Evolutionary conservation across 1,140 invertebrate species (phyloP).

Genomic region (Drosophila baimaii): DNA sequence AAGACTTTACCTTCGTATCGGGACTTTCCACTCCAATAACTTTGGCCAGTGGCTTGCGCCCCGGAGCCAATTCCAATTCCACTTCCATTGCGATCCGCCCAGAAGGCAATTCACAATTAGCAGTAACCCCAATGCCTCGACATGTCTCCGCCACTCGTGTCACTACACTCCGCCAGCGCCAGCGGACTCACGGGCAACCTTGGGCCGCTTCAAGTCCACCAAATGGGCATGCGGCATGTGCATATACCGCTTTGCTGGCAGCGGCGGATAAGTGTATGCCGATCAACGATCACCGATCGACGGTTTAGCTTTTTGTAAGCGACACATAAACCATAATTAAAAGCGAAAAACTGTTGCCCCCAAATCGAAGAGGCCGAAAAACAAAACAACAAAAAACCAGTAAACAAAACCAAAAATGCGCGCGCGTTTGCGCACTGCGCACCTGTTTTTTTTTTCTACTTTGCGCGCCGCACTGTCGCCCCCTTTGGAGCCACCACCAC

Average conservation of each 20-base stretch:
- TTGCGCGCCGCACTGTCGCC: not conserved
- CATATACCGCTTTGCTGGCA: slow-evolving; percentile 31
- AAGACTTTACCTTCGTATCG: slow-evolving; percentile 36
- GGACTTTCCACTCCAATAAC: slow-evolving; percentile 52
- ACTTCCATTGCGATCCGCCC: slow-evolving; percentile 44
- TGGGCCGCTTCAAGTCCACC: slow-evolving; percentile 43
- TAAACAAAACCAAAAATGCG: slow-evolving; percentile 61
- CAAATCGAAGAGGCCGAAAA: slow-evolving; percentile 52
- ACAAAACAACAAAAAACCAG: slow-evolving; percentile 41
- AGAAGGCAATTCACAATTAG: slow-evolving; percentile 53
- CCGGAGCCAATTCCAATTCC: slow-evolving; percentile 27
- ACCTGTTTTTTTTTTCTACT: slow-evolving; percentile 63
- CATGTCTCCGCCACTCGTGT: slow-evolving; percentile 47
- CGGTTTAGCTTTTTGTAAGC: slow-evolving; percentile 43
- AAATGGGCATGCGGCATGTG: slow-evolving; percentile 19
- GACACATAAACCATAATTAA: slow-evolving; percentile 77
- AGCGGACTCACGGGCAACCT: slow-evolving; percentile 43
- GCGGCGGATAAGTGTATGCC: slow-evolving; percentile 45
- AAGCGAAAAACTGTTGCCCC: slow-evolving; percentile 71
- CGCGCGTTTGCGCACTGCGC: slow-evolving; percentile 60
- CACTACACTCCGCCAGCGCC: slow-evolving; percentile 20
- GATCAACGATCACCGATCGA: slow-evolving; percentile 33
- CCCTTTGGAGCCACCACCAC: slow-evolving; percentile 1
- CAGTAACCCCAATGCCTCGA: slow-evolving; percentile 49
- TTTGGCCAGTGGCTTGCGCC: slow-evolving; percentile 36